Evolutionary conservation across 2,113 vertebrate species (phyloP).

Genomic region (Atherinomorus stipes): DNA sequence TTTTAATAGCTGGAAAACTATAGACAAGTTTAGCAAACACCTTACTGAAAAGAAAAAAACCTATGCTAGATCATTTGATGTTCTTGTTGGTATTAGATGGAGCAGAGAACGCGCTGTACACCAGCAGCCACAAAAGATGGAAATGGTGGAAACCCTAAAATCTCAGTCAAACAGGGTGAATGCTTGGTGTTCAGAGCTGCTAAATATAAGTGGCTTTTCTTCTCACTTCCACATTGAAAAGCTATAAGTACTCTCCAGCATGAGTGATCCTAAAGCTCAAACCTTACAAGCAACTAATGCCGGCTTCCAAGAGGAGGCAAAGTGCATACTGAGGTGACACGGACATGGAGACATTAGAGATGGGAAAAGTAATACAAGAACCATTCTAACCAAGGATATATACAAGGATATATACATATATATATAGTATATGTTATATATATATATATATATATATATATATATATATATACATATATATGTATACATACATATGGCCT

Average conservation of each 20-base stretch:
- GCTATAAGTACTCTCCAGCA: slow-evolving; percentile 11
- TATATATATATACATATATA: too few species aligned
- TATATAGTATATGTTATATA: too few species aligned
- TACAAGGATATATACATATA: too few species aligned
- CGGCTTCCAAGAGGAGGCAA: not conserved
- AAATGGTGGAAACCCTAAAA: not conserved
- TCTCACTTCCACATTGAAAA: slow-evolving; percentile 10
- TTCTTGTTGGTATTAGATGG: not conserved
- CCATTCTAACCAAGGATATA: too few species aligned
- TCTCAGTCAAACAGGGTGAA: not conserved
- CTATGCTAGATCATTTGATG: slow-evolving; percentile 8
- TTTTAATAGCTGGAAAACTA: not conserved
- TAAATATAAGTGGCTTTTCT: slow-evolving; percentile 15
- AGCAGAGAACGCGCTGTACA: too few species aligned
- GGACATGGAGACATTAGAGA: not conserved
- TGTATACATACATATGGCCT: too few species aligned
- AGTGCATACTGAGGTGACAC: not conserved
- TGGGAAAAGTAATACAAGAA: not conserved
- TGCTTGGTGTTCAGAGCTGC: slow-evolving; percentile 15
- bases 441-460: too few species aligned
- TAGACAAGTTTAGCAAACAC: not conserved
- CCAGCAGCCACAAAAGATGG: not conserved
- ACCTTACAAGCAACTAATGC: too few species aligned
- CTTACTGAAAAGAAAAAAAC: too few species aligned
- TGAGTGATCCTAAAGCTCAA: too few species aligned